Evolutionary conservation across 2,797 vertebrate species (phyloP).

Genomic region (Manis pentadactyla): DNA sequence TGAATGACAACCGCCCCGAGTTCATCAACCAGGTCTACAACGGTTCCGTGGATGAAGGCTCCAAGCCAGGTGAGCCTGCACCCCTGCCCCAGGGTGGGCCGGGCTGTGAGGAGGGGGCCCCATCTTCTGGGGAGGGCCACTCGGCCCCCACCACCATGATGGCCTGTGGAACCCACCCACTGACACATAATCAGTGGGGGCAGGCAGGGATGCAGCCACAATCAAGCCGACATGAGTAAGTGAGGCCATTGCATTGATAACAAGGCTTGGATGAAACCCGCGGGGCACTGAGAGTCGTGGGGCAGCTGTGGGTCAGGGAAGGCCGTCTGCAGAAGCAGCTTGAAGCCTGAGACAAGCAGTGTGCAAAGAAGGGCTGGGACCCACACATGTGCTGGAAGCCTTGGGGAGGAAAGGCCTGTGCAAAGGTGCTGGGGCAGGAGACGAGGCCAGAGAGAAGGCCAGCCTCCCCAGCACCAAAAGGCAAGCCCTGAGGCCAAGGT

Average conservation of each 20-base stretch:
- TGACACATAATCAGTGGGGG: too few species aligned
- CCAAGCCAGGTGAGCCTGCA: constrained; percentile 92
- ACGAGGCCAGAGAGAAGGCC: not conserved
- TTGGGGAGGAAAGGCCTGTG: accelerated
- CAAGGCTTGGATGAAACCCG: accelerated
- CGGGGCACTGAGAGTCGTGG: accelerated
- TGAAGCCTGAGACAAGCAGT: accelerated
- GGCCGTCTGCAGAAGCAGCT: accelerated
- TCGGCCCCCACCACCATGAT: too few species aligned
- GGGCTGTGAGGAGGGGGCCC: not conserved
- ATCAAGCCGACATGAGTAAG: accelerated
- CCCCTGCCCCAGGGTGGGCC: accelerated
- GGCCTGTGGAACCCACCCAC: too few species aligned
- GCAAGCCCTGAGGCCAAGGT: not conserved
- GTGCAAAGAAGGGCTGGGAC: not conserved
- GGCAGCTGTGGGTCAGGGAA: accelerated
- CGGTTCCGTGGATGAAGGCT: constrained; percentile 95
- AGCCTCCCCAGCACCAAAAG: not conserved
- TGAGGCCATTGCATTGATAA: accelerated
- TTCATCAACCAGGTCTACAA: constrained; percentile 97
- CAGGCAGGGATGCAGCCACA: not conserved
- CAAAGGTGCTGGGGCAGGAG: not conserved
- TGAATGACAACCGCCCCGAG: constrained; percentile 97
- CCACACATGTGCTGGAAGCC: accelerated
- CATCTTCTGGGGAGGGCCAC: accelerated